A percentile compares a stretch with the other conserved stretches of the same genome.
Evolutionary conservation across 2,888 invertebrate species (phyloP).

Genomic region (Plagodis pulveraria): DNA sequence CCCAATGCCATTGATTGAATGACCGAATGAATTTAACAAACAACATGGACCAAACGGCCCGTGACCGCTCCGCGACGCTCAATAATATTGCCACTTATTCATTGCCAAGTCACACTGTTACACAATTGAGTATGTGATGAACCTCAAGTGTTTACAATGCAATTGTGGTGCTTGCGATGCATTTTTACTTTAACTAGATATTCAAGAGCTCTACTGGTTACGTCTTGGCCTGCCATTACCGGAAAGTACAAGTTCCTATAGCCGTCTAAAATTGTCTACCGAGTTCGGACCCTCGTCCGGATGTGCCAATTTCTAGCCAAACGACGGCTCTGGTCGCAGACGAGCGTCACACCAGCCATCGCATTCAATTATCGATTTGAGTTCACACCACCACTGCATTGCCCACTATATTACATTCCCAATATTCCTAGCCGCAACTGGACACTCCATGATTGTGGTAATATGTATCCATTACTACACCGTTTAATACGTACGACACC

Average conservation of each 20-base stretch:
- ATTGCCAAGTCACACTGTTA: slow-evolving; percentile 29
- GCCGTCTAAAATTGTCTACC: slow-evolving; percentile 44
- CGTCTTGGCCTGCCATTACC: slow-evolving; percentile 9
- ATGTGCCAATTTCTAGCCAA: slow-evolving; percentile 66
- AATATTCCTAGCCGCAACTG: slow-evolving; percentile 5
- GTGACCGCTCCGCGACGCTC: slow-evolving; percentile 50
- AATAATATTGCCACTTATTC: slow-evolving; percentile 35
- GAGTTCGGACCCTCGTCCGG: slow-evolving; percentile 58
- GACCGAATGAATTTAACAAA: slow-evolving; percentile 77
- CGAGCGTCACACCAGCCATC: slow-evolving; percentile 55
- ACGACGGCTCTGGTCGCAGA: slow-evolving; percentile 46
- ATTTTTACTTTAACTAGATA: too few relatives aligned
- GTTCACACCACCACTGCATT: slow-evolving; percentile 50
- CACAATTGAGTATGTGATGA: slow-evolving; percentile 21
- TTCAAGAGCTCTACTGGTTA: too few relatives aligned
- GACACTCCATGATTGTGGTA: too few relatives aligned
- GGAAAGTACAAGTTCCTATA: slow-evolving; percentile 25
- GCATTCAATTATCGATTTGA: slow-evolving; percentile 62
- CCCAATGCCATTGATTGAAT: slow-evolving; percentile 81
- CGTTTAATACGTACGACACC: too few relatives aligned
- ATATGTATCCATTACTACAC: too few relatives aligned
- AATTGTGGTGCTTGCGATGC: neutral
- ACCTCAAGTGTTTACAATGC: slow-evolving; percentile 18
- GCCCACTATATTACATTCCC: slow-evolving; percentile 14
- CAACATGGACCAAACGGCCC: slow-evolving; percentile 65